Conservation (phyloP, 2,888 invertebrate genomes). For the Oscheius sp. region DNA sequence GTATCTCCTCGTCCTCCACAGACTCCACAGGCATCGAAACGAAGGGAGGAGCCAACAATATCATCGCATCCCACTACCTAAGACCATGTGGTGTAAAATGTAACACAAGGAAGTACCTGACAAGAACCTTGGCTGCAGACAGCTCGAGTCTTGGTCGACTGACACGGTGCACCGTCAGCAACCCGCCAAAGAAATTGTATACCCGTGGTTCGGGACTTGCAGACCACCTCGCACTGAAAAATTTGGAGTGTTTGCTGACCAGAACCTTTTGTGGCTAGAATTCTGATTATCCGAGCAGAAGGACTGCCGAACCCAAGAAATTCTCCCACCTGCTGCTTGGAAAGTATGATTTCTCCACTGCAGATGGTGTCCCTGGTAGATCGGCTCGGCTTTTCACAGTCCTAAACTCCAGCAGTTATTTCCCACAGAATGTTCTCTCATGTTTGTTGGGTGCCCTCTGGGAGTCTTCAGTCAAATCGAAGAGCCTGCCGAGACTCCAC, state of each 20-base stretch:
- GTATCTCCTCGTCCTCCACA: slow-evolving; percentile 79
- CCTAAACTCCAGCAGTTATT: slow-evolving; percentile 32
- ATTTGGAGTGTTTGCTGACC: not conserved
- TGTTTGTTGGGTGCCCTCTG: not conserved
- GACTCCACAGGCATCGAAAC: slow-evolving; percentile 78
- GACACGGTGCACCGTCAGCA: slow-evolving; percentile 57
- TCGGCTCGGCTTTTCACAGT: slow-evolving; percentile 49
- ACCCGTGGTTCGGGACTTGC: slow-evolving; percentile 49
- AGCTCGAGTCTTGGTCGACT: slow-evolving; percentile 56
- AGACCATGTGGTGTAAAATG: not conserved
- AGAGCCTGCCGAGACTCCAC: slow-evolving; percentile 15
- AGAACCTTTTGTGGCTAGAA: not conserved
- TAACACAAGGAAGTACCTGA: slow-evolving; percentile 33
- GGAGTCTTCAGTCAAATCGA: slow-evolving; percentile 21
- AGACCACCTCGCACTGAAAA: slow-evolving; percentile 60
- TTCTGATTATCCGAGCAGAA: no score
- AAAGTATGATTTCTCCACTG: slow-evolving; percentile 55
- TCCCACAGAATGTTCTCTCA: not conserved
- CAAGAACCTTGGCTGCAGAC: slow-evolving; percentile 56
- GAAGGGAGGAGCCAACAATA: slow-evolving; percentile 76
- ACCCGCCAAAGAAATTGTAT: slow-evolving; percentile 57
- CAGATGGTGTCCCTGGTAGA: slow-evolving; percentile 53
- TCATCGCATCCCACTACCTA: slow-evolving; percentile 78
- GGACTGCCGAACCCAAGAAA: no score
- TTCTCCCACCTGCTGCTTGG: slow-evolving; percentile 45